Percentiles rank a stretch among this genome's conserved stretches.
Evolutionary conservation across 2,888 invertebrate genomes (phyloP).

Genomic region (Pristionchus maxplancki): DNA sequence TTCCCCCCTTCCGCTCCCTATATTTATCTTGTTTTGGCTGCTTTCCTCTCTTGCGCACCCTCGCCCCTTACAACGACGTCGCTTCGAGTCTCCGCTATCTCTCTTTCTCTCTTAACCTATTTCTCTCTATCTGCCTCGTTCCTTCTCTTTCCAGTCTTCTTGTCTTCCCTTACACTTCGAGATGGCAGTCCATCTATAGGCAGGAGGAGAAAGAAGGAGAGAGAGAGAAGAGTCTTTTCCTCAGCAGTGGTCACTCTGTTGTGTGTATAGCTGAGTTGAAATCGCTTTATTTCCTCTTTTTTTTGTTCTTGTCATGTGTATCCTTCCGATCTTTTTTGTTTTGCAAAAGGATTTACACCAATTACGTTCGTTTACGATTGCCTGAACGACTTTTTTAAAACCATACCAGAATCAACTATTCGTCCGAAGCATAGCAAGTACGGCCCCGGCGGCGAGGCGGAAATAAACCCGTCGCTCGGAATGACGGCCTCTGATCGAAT

Average conservation of each 20-base stretch:
- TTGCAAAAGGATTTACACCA: too few relatives aligned
- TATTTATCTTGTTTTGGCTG: conserved; percentile 21
- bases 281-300: too few relatives aligned
- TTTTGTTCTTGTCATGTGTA: too few relatives aligned
- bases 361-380: neutral
- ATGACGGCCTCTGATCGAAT: conserved; percentile 27
- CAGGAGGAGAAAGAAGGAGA: neutral
- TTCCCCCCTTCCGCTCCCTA: too few relatives aligned
- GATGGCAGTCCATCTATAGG: neutral
- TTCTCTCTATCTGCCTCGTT: neutral
- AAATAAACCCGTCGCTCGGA: neutral
- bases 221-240: neutral
- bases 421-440: neutral
- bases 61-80: conserved; percentile 47
- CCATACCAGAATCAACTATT: neutral
- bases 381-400: too few relatives aligned
- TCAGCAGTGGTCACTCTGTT: neutral
- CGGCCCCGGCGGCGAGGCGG: neutral
- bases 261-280: neutral
- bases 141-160: neutral
- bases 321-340: too few relatives aligned
- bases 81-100: conserved; percentile 56
- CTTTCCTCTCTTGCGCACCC: neutral
- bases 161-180: neutral
- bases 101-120: neutral